These are phyloP conservation scores for Uropsilus gracilis DNA, from an alignment of 2,113 vertebrate species.

Conservation along the genomic window DNA sequence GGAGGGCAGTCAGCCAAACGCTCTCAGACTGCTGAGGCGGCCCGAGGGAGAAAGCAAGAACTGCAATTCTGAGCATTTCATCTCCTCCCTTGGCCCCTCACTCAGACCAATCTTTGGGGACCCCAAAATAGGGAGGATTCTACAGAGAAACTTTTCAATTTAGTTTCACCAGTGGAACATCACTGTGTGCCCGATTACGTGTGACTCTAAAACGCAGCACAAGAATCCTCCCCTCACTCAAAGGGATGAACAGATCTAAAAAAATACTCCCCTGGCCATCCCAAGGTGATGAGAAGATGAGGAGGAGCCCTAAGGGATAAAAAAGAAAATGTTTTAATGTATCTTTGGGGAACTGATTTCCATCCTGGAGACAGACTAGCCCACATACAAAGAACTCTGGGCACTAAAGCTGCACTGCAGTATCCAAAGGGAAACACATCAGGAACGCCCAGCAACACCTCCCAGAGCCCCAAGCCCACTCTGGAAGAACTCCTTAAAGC, in stretches of 20 bases:
- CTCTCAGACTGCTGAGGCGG: neutral
- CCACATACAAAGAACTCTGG: neutral
- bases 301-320: neutral
- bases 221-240: neutral
- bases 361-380: neutral
- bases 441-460: neutral
- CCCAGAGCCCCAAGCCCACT: neutral
- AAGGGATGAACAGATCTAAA: neutral
- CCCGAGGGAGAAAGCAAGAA: neutral
- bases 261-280: neutral
- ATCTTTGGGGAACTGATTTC: neutral
- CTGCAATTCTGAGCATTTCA: neutral
- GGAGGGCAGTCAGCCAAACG: neutral
- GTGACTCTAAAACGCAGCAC: neutral
- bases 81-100: neutral
- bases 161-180: neutral
- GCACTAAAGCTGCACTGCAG: conserved; percentile 2
- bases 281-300: neutral
- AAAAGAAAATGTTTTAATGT: neutral
- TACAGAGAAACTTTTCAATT: neutral
- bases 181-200: neutral
- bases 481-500: neutral
- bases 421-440: neutral
- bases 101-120: neutral
- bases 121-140: neutral